Evolutionary conservation across 2,113 vertebrate species (phyloP).

Genomic region (Aspiorhynchus laticeps): DNA sequence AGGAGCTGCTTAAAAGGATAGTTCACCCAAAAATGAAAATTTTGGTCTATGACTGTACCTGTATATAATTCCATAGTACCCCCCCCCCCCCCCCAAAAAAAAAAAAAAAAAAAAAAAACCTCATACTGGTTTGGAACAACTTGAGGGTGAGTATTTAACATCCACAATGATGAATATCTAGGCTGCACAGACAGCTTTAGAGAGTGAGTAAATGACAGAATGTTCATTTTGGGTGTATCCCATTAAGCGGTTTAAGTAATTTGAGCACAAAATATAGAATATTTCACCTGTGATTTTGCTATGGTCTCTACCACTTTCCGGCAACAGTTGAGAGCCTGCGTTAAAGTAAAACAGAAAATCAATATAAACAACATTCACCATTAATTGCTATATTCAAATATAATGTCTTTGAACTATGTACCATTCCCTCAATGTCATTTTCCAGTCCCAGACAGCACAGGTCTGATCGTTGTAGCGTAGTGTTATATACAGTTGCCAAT

Average conservation of each 20-base stretch:
- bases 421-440: background rate
- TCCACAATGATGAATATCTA: too few species aligned
- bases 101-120: too few species aligned
- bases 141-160: too few species aligned
- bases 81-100: too few species aligned
- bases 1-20: background rate
- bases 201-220: background rate
- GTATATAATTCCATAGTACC: background rate
- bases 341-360: background rate
- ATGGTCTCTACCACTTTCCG: background rate
- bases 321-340: conserved; percentile 4
- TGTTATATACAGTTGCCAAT: background rate
- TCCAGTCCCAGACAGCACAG: background rate
- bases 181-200: too few species aligned
- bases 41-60: too few species aligned
- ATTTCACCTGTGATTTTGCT: background rate
- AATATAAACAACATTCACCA: too few species aligned
- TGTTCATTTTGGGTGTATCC: background rate
- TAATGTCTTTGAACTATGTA: background rate
- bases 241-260: background rate
- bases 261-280: background rate
- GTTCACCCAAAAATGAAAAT: background rate
- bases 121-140: too few species aligned
- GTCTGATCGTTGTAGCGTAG: background rate
- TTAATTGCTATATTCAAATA: background rate